Base-by-base conservation (phyloP, 2,888 invertebrate species). In the Ceriagrion tenellum region DNA sequence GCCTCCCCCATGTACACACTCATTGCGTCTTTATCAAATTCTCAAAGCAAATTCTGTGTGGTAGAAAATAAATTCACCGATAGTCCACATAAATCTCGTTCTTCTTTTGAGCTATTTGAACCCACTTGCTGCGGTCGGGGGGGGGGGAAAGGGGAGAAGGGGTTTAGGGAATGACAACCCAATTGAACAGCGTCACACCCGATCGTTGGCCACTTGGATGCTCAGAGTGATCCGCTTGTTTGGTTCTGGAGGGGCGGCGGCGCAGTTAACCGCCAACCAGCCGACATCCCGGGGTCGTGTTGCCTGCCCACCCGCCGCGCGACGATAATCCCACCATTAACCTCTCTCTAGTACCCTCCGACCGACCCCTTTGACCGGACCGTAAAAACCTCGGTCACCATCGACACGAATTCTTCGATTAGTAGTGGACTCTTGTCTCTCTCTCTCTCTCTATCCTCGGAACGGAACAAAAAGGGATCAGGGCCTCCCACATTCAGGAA, bases 261-360 rank as follows among this genome's bases (percentile, higher is more conserved):
- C 16, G 81, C 30, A 81, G 81, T 13, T 35, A 35, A 35, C 35
- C 81, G 16, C 16, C 4, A n/a, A n/a, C 30, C 81, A 20, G 59
- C 23, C 35, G 81, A 35, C 35, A 81, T 81, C 81, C 81, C 81
- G 3, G n/a, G 35, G 13, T 81, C 30, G 81, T 16, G 30, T 30
- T 26, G 69, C 26, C 81, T 16, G 30, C 30, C n/a, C 47, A 8
- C 47, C 8, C 47, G 81, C 81, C 26, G 16, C 81, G 81, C 81
- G 81, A 35, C 18, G 81, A 81, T 81, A 81, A 81, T 81, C 81
- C 81, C 81, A 6, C 81, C 81, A 81, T 81, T 81, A 81, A 81
- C 81, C 81, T 59, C 59, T 59, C 59, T 20, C 59, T 59, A 3
- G 20, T 16, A 16, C 20, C 35, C 35, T 12, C 13, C 23, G 26